phyloP scores from a whole-genome alignment of 2,113 vertebrate genomes.

The Microcebus griseorufus region DNA sequence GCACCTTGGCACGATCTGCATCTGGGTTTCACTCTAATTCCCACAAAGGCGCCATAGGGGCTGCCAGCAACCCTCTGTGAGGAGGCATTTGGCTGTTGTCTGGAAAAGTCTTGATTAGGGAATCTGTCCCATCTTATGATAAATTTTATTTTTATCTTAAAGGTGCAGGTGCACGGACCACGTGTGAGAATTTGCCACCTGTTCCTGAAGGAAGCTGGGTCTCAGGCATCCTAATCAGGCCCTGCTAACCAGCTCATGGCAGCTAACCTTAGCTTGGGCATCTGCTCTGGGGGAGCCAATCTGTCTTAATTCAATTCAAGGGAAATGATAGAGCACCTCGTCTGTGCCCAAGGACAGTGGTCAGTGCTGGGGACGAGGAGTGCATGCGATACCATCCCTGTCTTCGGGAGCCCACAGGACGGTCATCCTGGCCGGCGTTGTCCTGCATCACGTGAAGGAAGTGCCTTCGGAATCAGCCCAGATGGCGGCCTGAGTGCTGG shows the following conservation, averaged over 20 bases:
- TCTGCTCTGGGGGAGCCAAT: constrained; percentile 1
- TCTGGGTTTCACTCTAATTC: background rate
- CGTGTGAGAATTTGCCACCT: background rate
- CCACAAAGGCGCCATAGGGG: background rate
- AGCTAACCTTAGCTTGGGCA: background rate
- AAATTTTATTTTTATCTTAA: constrained; percentile 27
- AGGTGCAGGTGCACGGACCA: background rate
- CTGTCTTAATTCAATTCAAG: background rate
- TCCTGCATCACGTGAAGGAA: background rate
- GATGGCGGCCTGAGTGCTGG: background rate
- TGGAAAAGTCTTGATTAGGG: background rate
- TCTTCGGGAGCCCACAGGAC: background rate
- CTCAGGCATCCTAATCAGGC: background rate
- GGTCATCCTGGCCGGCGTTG: background rate
- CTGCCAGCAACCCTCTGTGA: background rate
- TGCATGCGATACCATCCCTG: background rate
- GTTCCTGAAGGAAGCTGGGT: background rate
- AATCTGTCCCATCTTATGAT: background rate
- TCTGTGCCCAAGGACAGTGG: background rate
- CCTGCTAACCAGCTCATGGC: background rate
- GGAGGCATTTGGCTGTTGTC: background rate
- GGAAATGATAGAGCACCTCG: background rate
- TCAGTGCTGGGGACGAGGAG: background rate
- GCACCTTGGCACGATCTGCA: background rate
- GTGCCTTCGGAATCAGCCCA: background rate